These are phyloP conservation scores for Echeneis naucrates DNA, from an alignment of 2,797 vertebrate species.

Conservation along the genomic window DNA sequence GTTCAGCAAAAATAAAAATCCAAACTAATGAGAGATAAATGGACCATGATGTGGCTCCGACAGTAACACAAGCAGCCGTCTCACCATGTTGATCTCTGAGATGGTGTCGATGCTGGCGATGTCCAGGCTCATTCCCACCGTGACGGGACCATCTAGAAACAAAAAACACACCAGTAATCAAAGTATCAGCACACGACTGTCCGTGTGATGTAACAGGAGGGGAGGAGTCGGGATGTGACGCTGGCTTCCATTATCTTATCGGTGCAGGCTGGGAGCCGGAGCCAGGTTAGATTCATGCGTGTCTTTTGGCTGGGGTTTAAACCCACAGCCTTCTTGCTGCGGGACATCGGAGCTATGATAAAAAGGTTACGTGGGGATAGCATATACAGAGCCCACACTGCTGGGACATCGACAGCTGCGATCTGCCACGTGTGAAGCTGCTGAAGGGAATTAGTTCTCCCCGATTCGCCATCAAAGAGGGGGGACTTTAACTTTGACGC, in stretches of 20 bases:
- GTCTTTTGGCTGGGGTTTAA: no score
- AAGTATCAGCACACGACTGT: background rate
- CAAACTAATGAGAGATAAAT: background rate
- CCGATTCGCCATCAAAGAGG: slow-evolving; percentile 55
- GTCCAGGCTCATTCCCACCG: slow-evolving; percentile 94
- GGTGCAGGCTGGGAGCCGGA: no score
- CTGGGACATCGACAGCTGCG: slow-evolving; percentile 43
- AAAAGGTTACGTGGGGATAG: slow-evolving; percentile 45
- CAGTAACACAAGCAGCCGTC: background rate
- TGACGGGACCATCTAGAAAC: slow-evolving; percentile 89
- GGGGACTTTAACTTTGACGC: slow-evolving; percentile 42
- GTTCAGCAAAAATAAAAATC: background rate
- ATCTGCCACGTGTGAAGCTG: slow-evolving; percentile 45
- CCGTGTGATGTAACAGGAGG: background rate
- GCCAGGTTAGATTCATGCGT: no score
- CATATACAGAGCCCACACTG: slow-evolving; percentile 34
- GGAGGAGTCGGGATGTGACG: background rate
- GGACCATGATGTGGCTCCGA: background rate
- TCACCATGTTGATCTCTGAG: slow-evolving; percentile 97
- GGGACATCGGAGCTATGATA: slow-evolving; percentile 1
- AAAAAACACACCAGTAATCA: slow-evolving; percentile 10
- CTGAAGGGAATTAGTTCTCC: slow-evolving; percentile 55
- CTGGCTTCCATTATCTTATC: background rate
- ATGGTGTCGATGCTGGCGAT: slow-evolving; percentile 96
- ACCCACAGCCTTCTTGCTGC: no score